A percentile compares a stretch with the other conserved stretches of the same genome.
Evolutionary conservation across 1,140 invertebrate genomes (phyloP).

Genomic region (Bradynema listronoti): DNA sequence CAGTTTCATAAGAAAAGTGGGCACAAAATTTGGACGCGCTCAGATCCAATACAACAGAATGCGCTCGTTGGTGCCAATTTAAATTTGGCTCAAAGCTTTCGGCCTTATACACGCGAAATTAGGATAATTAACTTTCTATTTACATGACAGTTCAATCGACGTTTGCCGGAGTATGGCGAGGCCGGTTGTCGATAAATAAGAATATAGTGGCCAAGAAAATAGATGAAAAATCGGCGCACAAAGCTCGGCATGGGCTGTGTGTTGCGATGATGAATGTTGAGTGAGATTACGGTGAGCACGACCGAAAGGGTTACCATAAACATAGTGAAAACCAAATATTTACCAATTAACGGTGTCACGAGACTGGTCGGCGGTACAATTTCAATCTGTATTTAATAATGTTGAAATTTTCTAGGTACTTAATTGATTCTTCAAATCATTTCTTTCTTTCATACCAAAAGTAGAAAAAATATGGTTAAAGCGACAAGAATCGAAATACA

Average conservation of each 20-base stretch:
- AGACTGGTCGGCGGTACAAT: constrained; percentile 92
- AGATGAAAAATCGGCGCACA: constrained; percentile 81
- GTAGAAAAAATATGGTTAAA: constrained; percentile 91
- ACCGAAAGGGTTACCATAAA: constrained; percentile 99
- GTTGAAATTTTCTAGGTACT: no score
- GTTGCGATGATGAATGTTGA: constrained; percentile 85
- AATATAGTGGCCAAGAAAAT: constrained; percentile 65
- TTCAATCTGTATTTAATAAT: constrained; percentile 68
- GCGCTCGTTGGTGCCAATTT: no score
- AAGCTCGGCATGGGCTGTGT: constrained; percentile 79
- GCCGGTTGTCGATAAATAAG: constrained; percentile 35
- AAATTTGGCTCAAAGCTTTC: no score
- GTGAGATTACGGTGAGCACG: constrained; percentile 73
- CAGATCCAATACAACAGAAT: no score
- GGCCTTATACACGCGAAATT: no score
- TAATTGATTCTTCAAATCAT: no score
- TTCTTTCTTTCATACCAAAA: no score
- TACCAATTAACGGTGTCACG: constrained; percentile 88
- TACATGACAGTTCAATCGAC: no score
- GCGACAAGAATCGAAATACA: constrained; percentile 66
- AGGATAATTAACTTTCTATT: no score
- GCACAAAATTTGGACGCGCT: no score
- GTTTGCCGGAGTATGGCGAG: no score
- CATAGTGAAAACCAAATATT: constrained; percentile 92
- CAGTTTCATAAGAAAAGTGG: no score